phyloP scores from a whole-genome alignment of 1,140 invertebrate species.

The Anoplophora glabripennis region DNA sequence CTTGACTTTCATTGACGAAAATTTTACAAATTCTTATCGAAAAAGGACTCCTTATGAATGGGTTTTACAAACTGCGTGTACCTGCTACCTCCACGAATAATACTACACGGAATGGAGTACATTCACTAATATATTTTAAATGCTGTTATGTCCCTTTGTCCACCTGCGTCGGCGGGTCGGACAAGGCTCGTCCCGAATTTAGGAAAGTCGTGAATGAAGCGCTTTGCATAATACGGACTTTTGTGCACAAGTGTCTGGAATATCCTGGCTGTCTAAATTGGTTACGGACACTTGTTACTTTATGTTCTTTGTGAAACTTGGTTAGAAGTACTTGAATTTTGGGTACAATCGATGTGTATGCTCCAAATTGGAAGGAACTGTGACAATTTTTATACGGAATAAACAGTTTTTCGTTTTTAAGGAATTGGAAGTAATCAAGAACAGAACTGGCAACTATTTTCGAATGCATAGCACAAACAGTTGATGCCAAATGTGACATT shows the following conservation, averaged over 20 bases:
- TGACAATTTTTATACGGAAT: too few species aligned
- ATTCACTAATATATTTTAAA: conserved; percentile 32
- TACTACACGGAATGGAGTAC: conserved; percentile 13
- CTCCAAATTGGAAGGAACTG: too few species aligned
- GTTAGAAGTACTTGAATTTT: neutral
- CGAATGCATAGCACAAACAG: too few species aligned
- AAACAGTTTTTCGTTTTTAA: too few species aligned
- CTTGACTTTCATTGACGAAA: conserved; percentile 24
- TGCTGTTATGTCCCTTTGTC: conserved; percentile 24
- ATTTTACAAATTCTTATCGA: conserved; percentile 19
- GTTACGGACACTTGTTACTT: neutral
- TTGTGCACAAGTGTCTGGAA: conserved; percentile 26
- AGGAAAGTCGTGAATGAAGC: conserved; percentile 21
- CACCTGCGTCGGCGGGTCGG: conserved; percentile 1
- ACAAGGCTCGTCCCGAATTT: conserved; percentile 17
- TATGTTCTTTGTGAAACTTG: neutral
- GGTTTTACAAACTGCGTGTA: conserved; percentile 7
- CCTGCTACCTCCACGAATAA: conserved; percentile 17
- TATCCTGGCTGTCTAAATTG: conserved; percentile 8
- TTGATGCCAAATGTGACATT: too few species aligned
- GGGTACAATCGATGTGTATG: neutral
- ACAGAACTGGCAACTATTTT: too few species aligned
- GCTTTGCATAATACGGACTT: conserved; percentile 25
- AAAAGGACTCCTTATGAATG: conserved; percentile 22
- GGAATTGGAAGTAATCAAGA: too few species aligned